Conservation (phyloP, 2,113 vertebrate species). For the Scomber japonicus region DNA sequence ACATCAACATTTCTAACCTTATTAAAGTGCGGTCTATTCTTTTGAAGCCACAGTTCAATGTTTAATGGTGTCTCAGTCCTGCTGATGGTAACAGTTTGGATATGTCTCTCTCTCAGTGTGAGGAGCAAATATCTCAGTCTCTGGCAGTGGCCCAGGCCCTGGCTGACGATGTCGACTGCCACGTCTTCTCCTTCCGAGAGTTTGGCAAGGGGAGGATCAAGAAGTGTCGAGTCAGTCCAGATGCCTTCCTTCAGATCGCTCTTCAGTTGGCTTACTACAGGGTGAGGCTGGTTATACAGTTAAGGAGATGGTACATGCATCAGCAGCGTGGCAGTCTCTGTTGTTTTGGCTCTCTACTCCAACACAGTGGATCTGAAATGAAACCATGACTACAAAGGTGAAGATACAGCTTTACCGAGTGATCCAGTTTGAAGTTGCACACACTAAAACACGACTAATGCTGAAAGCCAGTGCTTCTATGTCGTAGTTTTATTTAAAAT, state of each 20-base stretch:
- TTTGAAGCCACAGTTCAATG: neutral
- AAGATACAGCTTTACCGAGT: no score
- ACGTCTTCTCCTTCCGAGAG: constrained; percentile 86
- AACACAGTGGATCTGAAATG: no score
- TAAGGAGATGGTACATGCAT: no score
- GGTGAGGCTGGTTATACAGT: constrained; percentile 80
- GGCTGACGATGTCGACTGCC: constrained; percentile 92
- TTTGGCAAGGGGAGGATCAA: constrained; percentile 96
- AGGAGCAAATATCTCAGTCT: constrained; percentile 82
- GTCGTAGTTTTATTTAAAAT: no score
- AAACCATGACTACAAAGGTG: neutral
- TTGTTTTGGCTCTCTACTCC: neutral
- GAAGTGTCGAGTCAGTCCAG: constrained; percentile 91
- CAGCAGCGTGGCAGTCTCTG: neutral
- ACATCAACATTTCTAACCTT: neutral
- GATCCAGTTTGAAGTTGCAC: no score
- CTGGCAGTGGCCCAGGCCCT: constrained; percentile 87
- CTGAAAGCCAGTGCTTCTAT: no score
- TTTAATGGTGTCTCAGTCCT: neutral
- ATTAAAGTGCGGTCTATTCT: neutral
- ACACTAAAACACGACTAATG: no score
- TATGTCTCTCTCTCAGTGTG: constrained; percentile 73
- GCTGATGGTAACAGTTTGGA: neutral
- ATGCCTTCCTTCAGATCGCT: constrained; percentile 93
- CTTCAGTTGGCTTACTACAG: constrained; percentile 95